Evolutionary conservation across 2,113 vertebrate genomes (phyloP).

Genomic region (Pomatostomus ruficeps): DNA sequence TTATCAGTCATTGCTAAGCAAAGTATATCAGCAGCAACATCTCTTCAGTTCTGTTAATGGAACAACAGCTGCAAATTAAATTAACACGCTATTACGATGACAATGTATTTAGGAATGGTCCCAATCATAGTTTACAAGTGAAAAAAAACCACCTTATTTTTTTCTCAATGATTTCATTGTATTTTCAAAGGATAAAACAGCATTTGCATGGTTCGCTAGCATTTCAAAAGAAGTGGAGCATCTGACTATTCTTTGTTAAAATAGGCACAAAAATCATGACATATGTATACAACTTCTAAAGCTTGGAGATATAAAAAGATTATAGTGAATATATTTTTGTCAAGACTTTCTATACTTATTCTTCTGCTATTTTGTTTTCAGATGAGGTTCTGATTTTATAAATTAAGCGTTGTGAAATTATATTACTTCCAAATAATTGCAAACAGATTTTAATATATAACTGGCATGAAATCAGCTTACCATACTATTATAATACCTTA

Average conservation of each 20-base stretch:
- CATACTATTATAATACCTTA: neutral
- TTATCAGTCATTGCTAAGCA: neutral
- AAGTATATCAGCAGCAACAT: neutral
- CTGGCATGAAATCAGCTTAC: neutral
- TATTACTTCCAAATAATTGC: neutral
- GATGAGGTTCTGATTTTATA: neutral
- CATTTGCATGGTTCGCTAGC: neutral
- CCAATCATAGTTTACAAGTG: neutral
- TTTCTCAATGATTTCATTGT: neutral
- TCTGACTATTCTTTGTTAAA: neutral
- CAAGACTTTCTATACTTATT: neutral
- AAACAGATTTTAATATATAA: neutral
- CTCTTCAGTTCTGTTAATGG: neutral
- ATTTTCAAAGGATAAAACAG: neutral
- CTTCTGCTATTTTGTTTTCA: neutral
- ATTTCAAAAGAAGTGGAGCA: neutral
- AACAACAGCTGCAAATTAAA: neutral
- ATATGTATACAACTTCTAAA: neutral
- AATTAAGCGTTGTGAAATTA: neutral
- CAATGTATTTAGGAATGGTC: neutral
- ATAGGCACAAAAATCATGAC: neutral
- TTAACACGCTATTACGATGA: neutral
- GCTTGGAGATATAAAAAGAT: neutral
- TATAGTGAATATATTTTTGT: neutral
- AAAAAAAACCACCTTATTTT: fast-evolving